A percentile compares a stretch with the other conserved stretches of the same genome.
Evolutionary conservation across 2,888 invertebrate genomes (phyloP).

Genomic region (Lycophotia porphyrea): DNA sequence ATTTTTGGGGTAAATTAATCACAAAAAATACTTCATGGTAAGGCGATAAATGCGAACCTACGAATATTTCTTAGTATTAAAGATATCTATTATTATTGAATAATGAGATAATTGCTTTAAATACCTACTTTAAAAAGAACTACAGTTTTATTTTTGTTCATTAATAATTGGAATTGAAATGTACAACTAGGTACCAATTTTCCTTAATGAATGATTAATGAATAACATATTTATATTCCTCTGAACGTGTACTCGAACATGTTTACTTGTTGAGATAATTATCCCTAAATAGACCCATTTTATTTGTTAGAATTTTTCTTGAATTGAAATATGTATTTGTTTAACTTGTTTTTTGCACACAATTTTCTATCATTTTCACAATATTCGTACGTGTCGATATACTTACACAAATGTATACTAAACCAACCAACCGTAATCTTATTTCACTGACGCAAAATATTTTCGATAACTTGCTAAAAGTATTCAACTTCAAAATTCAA

Average conservation of each 20-base stretch:
- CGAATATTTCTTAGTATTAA: background rate
- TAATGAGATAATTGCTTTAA: background rate
- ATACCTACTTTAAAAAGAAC: background rate
- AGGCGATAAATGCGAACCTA: conserved; percentile 3
- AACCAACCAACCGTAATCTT: conserved; percentile 46
- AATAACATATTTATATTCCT: background rate
- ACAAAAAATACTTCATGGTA: background rate
- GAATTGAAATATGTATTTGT: background rate
- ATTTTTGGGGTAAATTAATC: background rate
- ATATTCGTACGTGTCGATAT: conserved; percentile 4
- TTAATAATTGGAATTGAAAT: background rate
- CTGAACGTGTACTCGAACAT: background rate
- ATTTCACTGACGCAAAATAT: conserved; percentile 58
- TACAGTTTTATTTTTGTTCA: background rate
- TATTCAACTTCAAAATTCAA: conserved; percentile 56
- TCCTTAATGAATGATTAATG: background rate
- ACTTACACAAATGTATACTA: conserved; percentile 7
- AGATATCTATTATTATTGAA: background rate
- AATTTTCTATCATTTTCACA: background rate
- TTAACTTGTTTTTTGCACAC: background rate
- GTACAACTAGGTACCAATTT: background rate
- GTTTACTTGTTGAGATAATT: background rate
- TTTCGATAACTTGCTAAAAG: conserved; percentile 56
- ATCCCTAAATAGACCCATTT: background rate
- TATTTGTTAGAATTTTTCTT: background rate